These are phyloP conservation scores for Emydura subglobosa DNA, from an alignment of 2,113 vertebrate species.

Conservation along the genomic window DNA sequence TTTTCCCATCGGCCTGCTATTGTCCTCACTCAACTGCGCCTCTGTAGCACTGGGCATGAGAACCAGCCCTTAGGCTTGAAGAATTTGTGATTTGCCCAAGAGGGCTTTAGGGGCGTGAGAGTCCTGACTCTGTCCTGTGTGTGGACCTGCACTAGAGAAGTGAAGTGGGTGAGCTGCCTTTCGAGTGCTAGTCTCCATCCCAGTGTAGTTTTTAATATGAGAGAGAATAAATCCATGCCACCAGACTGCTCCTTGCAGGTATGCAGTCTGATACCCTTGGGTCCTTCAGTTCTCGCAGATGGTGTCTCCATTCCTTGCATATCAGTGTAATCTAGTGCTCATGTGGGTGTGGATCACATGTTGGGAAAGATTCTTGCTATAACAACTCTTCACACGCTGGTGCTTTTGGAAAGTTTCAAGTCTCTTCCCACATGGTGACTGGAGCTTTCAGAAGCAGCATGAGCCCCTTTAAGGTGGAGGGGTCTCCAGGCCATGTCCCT, in stretches of 20 bases:
- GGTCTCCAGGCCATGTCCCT: not conserved
- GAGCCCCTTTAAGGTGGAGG: not conserved
- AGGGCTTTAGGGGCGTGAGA: not conserved
- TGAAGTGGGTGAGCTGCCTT: not conserved
- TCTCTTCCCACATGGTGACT: not conserved
- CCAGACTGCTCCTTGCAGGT: not conserved
- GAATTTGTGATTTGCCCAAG: not conserved
- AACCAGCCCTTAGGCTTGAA: not conserved
- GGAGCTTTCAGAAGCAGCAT: not conserved
- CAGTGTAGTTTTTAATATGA: not conserved
- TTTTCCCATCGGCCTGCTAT: not conserved
- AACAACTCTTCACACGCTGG: not conserved
- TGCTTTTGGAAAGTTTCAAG: not conserved
- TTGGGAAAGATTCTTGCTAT: not conserved
- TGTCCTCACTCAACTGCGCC: not conserved
- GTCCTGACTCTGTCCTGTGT: not conserved
- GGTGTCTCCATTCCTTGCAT: not conserved
- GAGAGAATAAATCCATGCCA: not conserved
- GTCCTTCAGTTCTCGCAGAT: no score
- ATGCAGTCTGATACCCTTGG: not conserved
- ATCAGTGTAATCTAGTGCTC: not conserved
- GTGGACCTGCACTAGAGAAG: not conserved
- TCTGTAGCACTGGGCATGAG: not conserved
- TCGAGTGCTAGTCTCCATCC: not conserved
- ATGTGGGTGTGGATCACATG: not conserved